Conservation (phyloP, 1,140 invertebrate species). For the Drosophila tsacasi region DNA sequence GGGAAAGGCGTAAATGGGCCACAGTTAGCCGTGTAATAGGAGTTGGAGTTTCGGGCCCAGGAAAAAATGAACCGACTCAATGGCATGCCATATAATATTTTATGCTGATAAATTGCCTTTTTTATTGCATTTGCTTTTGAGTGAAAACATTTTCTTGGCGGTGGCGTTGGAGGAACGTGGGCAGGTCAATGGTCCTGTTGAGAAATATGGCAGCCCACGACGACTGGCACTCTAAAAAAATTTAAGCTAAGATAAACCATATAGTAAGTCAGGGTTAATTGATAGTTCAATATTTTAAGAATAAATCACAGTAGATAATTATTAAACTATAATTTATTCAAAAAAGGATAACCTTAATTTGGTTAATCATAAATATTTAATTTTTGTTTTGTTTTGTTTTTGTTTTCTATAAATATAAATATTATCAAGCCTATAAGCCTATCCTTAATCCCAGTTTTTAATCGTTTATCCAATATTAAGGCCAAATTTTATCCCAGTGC, state of each 20-base stretch:
- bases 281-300: neutral
- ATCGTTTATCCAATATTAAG: no score
- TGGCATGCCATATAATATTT: slow-evolving; percentile 84
- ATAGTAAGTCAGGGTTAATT: no score
- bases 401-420: neutral
- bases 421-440: no score
- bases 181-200: slow-evolving; percentile 71
- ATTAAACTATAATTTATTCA: neutral
- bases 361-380: neutral
- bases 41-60: slow-evolving; percentile 7
- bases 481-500: neutral
- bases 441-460: neutral
- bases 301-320: neutral
- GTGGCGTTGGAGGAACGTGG: slow-evolving; percentile 15
- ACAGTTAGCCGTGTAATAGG: slow-evolving; percentile 38
- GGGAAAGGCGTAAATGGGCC: slow-evolving; percentile 61
- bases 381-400: no score
- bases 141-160: slow-evolving; percentile 79
- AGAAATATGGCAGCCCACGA: slow-evolving; percentile 61
- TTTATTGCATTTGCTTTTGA: slow-evolving; percentile 84
- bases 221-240: slow-evolving; percentile 14
- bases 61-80: slow-evolving; percentile 77
- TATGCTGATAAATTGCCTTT: slow-evolving; percentile 83
- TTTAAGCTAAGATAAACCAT: no score
- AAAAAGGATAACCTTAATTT: neutral